Evolutionary conservation across 2,888 invertebrate genomes (phyloP), one percentile per base, ranked within the genome.

Genomic region (Malachius bipustulatus): DNA sequence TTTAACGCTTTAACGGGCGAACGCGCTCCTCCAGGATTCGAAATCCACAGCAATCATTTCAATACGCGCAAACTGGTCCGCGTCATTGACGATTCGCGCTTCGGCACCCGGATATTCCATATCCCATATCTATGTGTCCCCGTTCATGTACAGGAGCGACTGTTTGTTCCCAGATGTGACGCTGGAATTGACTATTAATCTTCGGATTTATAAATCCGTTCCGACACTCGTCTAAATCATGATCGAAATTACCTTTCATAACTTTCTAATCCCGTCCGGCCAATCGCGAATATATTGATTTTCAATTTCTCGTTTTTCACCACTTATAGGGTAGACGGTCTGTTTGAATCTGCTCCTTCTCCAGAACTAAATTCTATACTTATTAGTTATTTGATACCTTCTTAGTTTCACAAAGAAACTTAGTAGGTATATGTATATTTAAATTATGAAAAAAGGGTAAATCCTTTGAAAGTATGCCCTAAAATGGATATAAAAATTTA

Each of bases 51-150:
- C 29, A 42, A 42, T 42, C 38, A 42, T 42, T 42, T 42, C 40
- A 40, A 42, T 42, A 40, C 38, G 35, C 36, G 34, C 42, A 38
- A 38, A 38, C 38, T 36, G 37, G 37, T 38, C 30, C 42, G 40
- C 42, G 38, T 38, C 40, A 42, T 41, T 42, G 42, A 39, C 41
- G n/a, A 41, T 41, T 41, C 39, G 36, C 38, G 41, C 39, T 26
- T 34, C 33, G 30, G 34, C 34, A 39, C 41, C 14, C 31, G 35
- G 38, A 35, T 33, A 32, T 30, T 14, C 34, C 30, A 38, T 34
- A 34, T 26, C 34, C 36, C 42, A 44, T 44, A 42, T 44, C 42
- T 42, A 44, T 41, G 42, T 42, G 37, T n/a, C n/a, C n/a, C n/a
- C n/a, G n/a, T n/a, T n/a, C n/a, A n/a, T n/a, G n/a, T n/a, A n/a